These are phyloP conservation scores for Drosophila insularis DNA, from an alignment of 1,140 invertebrate species.

Conservation along the genomic window DNA sequence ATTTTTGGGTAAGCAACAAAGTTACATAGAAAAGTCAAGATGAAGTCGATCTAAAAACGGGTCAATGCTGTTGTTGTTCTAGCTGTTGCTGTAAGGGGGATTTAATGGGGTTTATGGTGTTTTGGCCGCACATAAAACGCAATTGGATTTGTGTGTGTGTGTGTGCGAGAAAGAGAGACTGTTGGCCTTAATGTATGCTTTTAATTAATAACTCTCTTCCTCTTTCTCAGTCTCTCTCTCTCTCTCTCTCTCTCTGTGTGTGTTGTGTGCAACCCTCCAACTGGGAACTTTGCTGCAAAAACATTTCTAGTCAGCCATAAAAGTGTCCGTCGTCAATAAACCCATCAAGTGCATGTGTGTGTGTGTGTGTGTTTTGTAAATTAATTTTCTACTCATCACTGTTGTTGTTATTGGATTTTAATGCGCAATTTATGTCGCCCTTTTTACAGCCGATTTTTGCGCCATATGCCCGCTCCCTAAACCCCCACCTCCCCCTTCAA, in stretches of 20 bases:
- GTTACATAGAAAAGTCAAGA: slow-evolving; percentile 29
- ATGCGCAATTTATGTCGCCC: slow-evolving; percentile 40
- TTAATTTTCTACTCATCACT: slow-evolving; percentile 77
- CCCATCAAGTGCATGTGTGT: slow-evolving; percentile 29
- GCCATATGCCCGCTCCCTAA: slow-evolving; percentile 1
- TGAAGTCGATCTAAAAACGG: slow-evolving; percentile 26
- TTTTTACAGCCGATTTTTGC: slow-evolving; percentile 15
- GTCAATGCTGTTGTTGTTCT: slow-evolving; percentile 50
- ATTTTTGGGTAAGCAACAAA: slow-evolving; percentile 29
- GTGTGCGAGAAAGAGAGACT: not conserved
- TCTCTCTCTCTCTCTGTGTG: not conserved
- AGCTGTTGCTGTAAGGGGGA: slow-evolving; percentile 29
- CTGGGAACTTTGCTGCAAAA: slow-evolving; percentile 37
- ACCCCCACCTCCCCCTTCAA: too few relatives aligned
- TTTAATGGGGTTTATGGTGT: slow-evolving; percentile 48
- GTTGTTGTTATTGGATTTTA: slow-evolving; percentile 78
- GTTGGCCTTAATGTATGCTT: slow-evolving; percentile 60
- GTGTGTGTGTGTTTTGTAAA: slow-evolving; percentile 59
- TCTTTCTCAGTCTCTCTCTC: slow-evolving; percentile 58
- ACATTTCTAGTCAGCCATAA: slow-evolving; percentile 68
- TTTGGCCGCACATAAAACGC: slow-evolving; percentile 67
- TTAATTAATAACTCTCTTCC: slow-evolving; percentile 74
- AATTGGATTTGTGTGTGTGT: slow-evolving; percentile 33
- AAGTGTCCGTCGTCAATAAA: slow-evolving; percentile 64
- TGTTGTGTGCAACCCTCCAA: not conserved